These are phyloP conservation scores for Syritta pipiens DNA, from an alignment of 2,888 invertebrate species.

Conservation along the genomic window DNA sequence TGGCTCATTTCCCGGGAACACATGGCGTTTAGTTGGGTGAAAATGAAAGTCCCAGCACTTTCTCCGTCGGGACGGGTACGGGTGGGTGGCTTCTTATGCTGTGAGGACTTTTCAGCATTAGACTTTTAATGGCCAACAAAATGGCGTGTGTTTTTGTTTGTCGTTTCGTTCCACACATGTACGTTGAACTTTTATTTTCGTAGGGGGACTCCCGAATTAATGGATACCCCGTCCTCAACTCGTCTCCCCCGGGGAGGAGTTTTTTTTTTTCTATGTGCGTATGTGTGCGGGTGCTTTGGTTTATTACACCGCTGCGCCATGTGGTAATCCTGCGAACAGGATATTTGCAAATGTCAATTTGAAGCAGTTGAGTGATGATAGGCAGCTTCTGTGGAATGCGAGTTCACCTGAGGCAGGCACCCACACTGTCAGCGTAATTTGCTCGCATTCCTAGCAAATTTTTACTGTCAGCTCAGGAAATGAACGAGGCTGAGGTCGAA, in stretches of 20 bases:
- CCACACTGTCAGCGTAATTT: background rate
- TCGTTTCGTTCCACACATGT: slow-evolving; percentile 7
- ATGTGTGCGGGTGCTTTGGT: slow-evolving; percentile 1
- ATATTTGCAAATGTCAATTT: slow-evolving; percentile 62
- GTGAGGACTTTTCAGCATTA: slow-evolving; percentile 36
- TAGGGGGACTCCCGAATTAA: slow-evolving; percentile 9
- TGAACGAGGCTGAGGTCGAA: slow-evolving; percentile 19
- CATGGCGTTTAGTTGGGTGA: slow-evolving; percentile 45
- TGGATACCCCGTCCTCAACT: slow-evolving; percentile 11
- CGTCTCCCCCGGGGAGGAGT: background rate
- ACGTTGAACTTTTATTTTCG: background rate
- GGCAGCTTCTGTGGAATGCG: slow-evolving; percentile 13
- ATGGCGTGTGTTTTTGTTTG: slow-evolving; percentile 52
- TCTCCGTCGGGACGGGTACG: background rate
- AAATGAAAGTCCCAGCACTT: slow-evolving; percentile 44
- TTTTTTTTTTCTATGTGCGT: slow-evolving; percentile 28
- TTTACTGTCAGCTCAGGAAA: slow-evolving; percentile 15
- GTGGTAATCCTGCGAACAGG: slow-evolving; percentile 42
- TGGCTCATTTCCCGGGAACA: slow-evolving; percentile 57
- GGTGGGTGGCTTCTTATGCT: background rate
- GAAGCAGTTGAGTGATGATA: slow-evolving; percentile 52
- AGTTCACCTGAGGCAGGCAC: slow-evolving; percentile 3
- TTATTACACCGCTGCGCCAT: slow-evolving; percentile 20
- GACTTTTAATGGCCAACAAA: slow-evolving; percentile 50
- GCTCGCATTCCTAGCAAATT: slow-evolving; percentile 1